Conservation (phyloP, 2,888 invertebrate genomes). For the Crepidodera aurea region DNA sequence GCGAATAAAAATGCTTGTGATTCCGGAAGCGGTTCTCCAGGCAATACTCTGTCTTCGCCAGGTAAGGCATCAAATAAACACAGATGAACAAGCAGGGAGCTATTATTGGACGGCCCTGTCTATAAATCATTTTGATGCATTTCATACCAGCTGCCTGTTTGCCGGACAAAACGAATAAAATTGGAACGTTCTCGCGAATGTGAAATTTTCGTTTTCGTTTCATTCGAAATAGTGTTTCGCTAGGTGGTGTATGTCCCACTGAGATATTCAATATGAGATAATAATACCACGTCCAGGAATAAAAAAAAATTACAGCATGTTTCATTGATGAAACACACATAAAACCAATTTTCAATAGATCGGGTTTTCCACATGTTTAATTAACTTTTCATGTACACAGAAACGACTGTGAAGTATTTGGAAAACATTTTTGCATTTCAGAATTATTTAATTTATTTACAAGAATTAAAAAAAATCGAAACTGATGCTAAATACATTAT, state of each 20-base stretch:
- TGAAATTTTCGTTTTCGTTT: slow-evolving; percentile 14
- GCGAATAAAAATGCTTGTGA: slow-evolving; percentile 37
- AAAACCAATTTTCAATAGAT: too few relatives aligned
- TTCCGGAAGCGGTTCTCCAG: slow-evolving; percentile 36
- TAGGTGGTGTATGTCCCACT: slow-evolving; percentile 30
- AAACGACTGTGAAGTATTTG: too few relatives aligned
- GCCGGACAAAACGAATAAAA: slow-evolving; percentile 34
- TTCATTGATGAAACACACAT: too few relatives aligned
- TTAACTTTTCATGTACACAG: too few relatives aligned
- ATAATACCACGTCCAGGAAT: too few relatives aligned
- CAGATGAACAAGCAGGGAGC: slow-evolving; percentile 61
- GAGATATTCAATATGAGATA: slow-evolving; percentile 21
- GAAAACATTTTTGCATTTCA: too few relatives aligned
- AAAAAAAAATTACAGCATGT: too few relatives aligned
- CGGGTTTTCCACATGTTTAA: too few relatives aligned
- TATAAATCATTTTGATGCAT: slow-evolving; percentile 60
- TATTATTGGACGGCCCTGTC: slow-evolving; percentile 60
- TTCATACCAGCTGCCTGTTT: slow-evolving; percentile 32
- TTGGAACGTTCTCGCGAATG: slow-evolving; percentile 27
- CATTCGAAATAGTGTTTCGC: slow-evolving; percentile 20
- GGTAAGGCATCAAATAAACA: slow-evolving; percentile 59
- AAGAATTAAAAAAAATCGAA: too few relatives aligned
- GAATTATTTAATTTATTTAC: too few relatives aligned
- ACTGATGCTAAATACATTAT: too few relatives aligned
- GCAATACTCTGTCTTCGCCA: slow-evolving; percentile 47